phyloP scores from a whole-genome alignment of 2,888 invertebrate species.

The Drosophila robusta region DNA sequence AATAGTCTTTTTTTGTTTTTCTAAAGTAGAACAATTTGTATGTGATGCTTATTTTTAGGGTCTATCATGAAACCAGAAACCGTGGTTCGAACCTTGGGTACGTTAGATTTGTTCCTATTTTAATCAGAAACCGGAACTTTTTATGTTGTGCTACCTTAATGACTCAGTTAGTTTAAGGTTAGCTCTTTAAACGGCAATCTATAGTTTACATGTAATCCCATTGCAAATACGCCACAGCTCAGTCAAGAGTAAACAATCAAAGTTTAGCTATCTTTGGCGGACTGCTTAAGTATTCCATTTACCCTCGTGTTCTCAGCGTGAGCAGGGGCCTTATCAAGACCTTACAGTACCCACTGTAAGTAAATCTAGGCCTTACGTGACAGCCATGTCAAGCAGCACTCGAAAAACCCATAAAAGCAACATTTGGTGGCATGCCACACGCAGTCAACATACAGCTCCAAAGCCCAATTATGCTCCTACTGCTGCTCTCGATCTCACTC shows the following conservation, averaged over 20 bases:
- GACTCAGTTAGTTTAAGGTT: constrained; percentile 2
- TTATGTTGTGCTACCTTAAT: background rate
- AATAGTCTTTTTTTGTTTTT: no score
- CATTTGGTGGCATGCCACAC: background rate
- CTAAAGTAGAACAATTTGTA: no score
- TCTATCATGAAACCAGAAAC: no score
- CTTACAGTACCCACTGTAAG: constrained; percentile 4
- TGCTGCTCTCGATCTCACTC: constrained; percentile 15
- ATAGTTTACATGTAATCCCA: constrained; percentile 1
- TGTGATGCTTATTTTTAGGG: no score
- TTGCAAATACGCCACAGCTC: background rate
- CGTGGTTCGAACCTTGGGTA: no score
- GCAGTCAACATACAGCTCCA: constrained; percentile 17
- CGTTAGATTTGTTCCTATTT: no score
- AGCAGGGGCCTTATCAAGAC: constrained; percentile 30
- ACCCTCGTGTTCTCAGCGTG: constrained; percentile 38
- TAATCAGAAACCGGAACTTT: background rate
- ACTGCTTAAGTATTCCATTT: constrained; percentile 15
- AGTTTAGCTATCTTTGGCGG: constrained; percentile 15
- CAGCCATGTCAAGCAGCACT: constrained; percentile 2
- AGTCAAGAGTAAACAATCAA: constrained; percentile 16
- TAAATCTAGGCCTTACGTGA: constrained; percentile 26
- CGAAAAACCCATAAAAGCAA: constrained; percentile 35
- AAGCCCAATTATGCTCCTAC: constrained; percentile 22
- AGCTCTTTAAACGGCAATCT: constrained; percentile 6